A percentile compares a stretch with the other conserved stretches of the same genome.
These are phyloP conservation scores for Daktulosphaira vitifoliae DNA, from an alignment of 1,140 invertebrate genomes.

Conservation along the genomic window DNA sequence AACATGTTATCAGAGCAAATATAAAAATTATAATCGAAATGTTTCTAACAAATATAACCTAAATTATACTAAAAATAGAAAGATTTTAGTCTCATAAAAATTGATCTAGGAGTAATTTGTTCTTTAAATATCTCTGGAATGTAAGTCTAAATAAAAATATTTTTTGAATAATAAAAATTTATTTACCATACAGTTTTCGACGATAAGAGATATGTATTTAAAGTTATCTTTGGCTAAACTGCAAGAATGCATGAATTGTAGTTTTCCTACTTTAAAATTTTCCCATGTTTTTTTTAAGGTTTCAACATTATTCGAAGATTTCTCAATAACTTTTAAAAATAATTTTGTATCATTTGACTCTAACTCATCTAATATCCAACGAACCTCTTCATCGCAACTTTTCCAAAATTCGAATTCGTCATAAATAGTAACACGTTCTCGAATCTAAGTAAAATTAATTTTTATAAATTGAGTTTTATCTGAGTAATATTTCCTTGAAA, in stretches of 20 bases:
- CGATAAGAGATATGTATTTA: conserved; percentile 17
- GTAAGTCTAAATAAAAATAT: no score
- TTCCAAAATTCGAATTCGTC: conserved; percentile 8
- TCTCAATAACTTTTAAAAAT: not conserved
- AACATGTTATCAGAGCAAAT: no score
- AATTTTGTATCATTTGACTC: conserved; percentile 10
- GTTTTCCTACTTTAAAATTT: not conserved
- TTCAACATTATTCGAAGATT: not conserved
- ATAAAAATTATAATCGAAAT: no score
- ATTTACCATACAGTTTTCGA: conserved; percentile 22
- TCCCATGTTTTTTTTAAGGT: conserved; percentile 6
- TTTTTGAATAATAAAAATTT: no score
- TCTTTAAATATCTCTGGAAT: no score
- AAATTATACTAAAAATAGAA: no score
- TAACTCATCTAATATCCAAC: conserved; percentile 8
- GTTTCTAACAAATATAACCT: no score
- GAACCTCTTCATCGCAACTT: not conserved
- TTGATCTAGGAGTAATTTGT: no score
- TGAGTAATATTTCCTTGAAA: no score
- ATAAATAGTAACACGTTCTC: conserved; percentile 6
- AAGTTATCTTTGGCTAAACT: conserved; percentile 16
- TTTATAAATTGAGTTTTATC: no score
- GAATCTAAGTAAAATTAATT: conserved; percentile 12
- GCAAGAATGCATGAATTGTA: not conserved
- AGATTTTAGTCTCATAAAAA: no score